Evolutionary conservation across 2,797 vertebrate genomes (phyloP), one percentile per base, ranked within the genome.

Genomic region (Dallia pectoralis): DNA sequence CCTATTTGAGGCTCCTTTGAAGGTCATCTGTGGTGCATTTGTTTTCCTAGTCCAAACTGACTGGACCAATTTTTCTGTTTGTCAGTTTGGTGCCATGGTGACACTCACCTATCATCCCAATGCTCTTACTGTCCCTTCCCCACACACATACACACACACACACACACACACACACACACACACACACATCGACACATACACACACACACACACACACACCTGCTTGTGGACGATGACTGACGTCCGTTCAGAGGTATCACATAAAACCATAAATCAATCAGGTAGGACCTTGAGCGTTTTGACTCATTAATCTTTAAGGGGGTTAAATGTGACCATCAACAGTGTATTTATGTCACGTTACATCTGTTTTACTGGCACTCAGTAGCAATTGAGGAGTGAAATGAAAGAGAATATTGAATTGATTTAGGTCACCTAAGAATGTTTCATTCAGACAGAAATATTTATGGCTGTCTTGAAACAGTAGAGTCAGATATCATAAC

Each of bases 271-370:
- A 77, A 87, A 86, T 88, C 82, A 82, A 78, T 82, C 25, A 70
- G 80, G 65, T 66, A 79, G 79, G 83, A 74, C 74, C 80, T 74
- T 71, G 27, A 7, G 61, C 73, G 44, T 81, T 77, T 73, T 22
- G n/a, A 56, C 74, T 29, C 83, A 89, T 86, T 84, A 84, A 88
- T 91, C 88, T 85, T 83, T 66, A 32, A 72, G 53, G 51, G 49
- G 79, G 78, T 78, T 77, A 84, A 88, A 85, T 79, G 82, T 87
- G 75, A 81, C 80, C 81, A 70, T 86, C 82, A 77, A 77, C 53
- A 74, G 81, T 84, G 79, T 78, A 77, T 85, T 85, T 79, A 85
- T 83, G 79, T 77, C 18, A 67, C 74, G 72, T 82, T 87, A 80
- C 87, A 85, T 84, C 87, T 87, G 83, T 74, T 56, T 22, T 22